A percentile compares a stretch with the other conserved stretches of the same genome.
These are phyloP conservation scores for Spea bombifrons DNA, from an alignment of 2,113 vertebrate genomes.

Conservation along the genomic window DNA sequence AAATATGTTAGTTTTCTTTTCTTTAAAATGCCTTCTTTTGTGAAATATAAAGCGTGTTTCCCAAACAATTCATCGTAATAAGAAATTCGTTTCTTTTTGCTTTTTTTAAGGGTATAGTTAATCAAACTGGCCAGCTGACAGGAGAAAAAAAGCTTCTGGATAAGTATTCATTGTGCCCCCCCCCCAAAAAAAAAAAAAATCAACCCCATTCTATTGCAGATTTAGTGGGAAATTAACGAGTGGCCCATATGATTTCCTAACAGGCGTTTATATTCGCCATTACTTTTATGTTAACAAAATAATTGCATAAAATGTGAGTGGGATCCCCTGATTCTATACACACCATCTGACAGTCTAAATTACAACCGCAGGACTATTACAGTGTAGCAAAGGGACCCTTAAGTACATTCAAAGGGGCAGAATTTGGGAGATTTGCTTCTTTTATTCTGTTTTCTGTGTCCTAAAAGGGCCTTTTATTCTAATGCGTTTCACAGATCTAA, in stretches of 20 bases:
- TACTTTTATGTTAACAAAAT: constrained; percentile 32
- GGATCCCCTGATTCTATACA: constrained; percentile 5
- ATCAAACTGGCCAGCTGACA: too few relatives aligned
- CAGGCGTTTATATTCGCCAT: constrained; percentile 5
- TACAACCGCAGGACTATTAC: constrained; percentile 12
- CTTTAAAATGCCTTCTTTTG: too few relatives aligned
- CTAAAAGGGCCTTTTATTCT: constrained; percentile 32
- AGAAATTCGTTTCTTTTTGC: too few relatives aligned
- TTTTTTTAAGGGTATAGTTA: too few relatives aligned
- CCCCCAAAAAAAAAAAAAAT: neutral
- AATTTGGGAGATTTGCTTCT: constrained; percentile 7
- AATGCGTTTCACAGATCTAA: constrained; percentile 31
- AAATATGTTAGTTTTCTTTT: too few relatives aligned
- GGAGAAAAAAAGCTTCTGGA: neutral
- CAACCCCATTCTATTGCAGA: neutral
- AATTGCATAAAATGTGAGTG: constrained; percentile 30
- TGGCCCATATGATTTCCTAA: neutral
- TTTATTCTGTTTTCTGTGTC: constrained; percentile 27
- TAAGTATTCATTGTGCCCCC: constrained; percentile 5
- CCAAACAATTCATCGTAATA: too few relatives aligned
- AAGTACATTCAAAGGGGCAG: constrained; percentile 3
- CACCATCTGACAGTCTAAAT: constrained; percentile 29
- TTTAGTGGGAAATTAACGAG: constrained; percentile 34
- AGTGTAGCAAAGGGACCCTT: constrained; percentile 14
- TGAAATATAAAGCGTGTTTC: too few relatives aligned